Conservation (phyloP, 2,888 invertebrate genomes). For the Ceramica pisi region DNA sequence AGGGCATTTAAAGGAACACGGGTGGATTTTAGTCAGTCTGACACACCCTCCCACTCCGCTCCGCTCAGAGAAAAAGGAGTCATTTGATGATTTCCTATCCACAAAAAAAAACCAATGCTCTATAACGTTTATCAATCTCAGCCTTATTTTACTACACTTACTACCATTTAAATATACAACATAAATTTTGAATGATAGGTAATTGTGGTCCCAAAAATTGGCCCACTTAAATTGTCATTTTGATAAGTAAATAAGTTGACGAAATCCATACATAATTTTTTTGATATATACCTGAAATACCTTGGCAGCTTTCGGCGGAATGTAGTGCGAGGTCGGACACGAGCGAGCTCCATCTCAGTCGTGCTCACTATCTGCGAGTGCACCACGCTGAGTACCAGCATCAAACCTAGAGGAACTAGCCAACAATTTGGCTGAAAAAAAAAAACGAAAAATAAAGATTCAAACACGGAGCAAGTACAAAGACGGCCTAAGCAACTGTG, state of each 20-base stretch:
- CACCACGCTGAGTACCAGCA: conserved; percentile 86
- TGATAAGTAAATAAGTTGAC: no score
- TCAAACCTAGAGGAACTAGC: conserved; percentile 85
- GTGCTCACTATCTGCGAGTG: conserved; percentile 90
- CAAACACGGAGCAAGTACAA: no score
- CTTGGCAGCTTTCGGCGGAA: conserved; percentile 84
- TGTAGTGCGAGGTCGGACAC: conserved; percentile 84
- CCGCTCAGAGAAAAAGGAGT: no score
- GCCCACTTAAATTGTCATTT: no score
- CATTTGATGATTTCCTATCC: no score
- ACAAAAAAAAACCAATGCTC: not conserved
- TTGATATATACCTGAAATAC: conserved; percentile 79
- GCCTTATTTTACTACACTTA: conserved; percentile 1
- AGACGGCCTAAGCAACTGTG: no score
- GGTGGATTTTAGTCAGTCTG: no score
- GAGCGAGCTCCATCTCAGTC: conserved; percentile 86
- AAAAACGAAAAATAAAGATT: not conserved
- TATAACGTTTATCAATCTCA: not conserved
- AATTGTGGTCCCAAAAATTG: not conserved
- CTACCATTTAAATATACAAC: conserved; percentile 20
- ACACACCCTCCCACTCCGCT: no score
- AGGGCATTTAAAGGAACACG: no score
- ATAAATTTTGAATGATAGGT: not conserved
- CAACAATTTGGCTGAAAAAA: conserved; percentile 83
- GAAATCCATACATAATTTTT: no score